Evolutionary conservation across 1,140 invertebrate genomes (phyloP), one percentile per base, ranked within the genome.

Genomic region (Pseudomyrmex dendroicus): DNA sequence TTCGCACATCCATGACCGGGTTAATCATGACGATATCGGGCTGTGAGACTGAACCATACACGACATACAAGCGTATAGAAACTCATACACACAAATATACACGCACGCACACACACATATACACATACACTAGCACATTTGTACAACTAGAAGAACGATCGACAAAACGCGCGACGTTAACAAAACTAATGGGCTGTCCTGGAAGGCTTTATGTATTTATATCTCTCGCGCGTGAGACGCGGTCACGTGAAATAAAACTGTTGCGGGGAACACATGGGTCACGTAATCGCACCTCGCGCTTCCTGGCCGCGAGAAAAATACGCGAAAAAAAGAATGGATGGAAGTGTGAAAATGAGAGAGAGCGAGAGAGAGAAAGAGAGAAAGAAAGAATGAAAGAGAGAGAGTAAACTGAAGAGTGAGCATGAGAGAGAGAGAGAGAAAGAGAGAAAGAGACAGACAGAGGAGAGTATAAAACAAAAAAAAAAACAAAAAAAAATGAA

Each of bases 21-120:
- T 80, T 80, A 80, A 66, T 80, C 76, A 82, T 67, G 77, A 82
- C 66, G 68, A 84, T 72, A 80, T 87, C 68, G 64, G 80, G 82
- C 85, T 82, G 82, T 74, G 86, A 87, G 85, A 84, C 54, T 86
- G 67, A 85, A 67, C 48, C 62, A 63, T 57, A 84, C 54, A 25
- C 56, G 12, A 59, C n/a, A 72, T 15, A 64, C 22, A 68, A 50
- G 35, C 61, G 22, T 20, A 35, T 35, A 35, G 35, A 35, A 35
- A 35, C 35, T 35, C 46, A 61, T 46, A 74, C 13, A 62, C 20
- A 57, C 20, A 73, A n/a, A 73, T 17, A 59, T 4, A 52, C 50
- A 52, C n/a, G 15, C 50, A 35, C 12, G 20, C 52, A 70, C 52
- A 56, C 66, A 68, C 15, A 35, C 3, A 70, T 15, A 54, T 22